phyloP scores from a whole-genome alignment of 2,888 invertebrate species.

The Mythimna lalbum region DNA sequence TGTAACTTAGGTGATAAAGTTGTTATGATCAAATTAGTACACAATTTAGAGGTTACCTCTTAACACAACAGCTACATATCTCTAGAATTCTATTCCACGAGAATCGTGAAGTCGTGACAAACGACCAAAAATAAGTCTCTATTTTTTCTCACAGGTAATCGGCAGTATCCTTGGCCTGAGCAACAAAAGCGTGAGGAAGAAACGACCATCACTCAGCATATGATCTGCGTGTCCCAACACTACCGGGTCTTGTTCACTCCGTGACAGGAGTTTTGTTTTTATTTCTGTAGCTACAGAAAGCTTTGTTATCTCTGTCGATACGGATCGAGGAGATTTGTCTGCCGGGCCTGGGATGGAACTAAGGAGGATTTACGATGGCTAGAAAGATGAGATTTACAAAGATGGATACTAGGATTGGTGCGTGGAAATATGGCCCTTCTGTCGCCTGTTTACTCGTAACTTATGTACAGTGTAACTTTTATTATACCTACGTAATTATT shows the following conservation, averaged over 20 bases:
- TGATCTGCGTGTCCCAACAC: slow-evolving; percentile 81
- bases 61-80: background rate
- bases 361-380: slow-evolving; percentile 68
- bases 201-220: slow-evolving; percentile 95
- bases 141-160: slow-evolving; percentile 86
- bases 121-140: background rate
- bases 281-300: slow-evolving; percentile 80
- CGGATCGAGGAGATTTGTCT: slow-evolving; percentile 75
- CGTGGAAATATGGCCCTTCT: slow-evolving; percentile 39
- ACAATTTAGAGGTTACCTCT: background rate
- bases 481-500: slow-evolving; percentile 34
- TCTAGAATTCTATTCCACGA: background rate
- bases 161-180: slow-evolving; percentile 95
- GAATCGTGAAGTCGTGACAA: slow-evolving; percentile 4
- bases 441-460: slow-evolving; percentile 48
- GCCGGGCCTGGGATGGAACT: slow-evolving; percentile 67
- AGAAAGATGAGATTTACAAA: slow-evolving; percentile 62
- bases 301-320: slow-evolving; percentile 76
- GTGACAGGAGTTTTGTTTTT: slow-evolving; percentile 84
- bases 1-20: no score
- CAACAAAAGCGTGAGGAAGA: slow-evolving; percentile 94
- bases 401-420: slow-evolving; percentile 55
- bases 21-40: background rate
- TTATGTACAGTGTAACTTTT: slow-evolving; percentile 49
- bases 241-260: slow-evolving; percentile 81